Evolutionary conservation across 30 jellyfish, hydroid and myxozoan species (phyloP), one percentile per base, ranked within the genome.

Genomic region (Chironex yamaguchii): DNA sequence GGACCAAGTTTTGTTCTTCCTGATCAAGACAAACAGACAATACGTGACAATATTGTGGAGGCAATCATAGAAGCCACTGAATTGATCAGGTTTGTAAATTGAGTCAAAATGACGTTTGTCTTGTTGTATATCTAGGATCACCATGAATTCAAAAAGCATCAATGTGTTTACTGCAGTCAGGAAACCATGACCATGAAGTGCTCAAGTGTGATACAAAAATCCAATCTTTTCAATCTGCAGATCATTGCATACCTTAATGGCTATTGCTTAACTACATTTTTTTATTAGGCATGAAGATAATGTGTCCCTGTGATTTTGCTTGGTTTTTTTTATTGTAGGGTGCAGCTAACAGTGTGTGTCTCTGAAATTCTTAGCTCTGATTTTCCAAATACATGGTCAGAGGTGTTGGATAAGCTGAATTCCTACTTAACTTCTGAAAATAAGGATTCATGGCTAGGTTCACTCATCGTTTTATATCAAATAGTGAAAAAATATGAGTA

Each of bases 381-480:
- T 67, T 93, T 93, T 49, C 98, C 98, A 4, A 96, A 88, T 69
- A 82, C 88, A 21, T 93, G 98, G 98, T 94, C 96, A 28, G 94
- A 89, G 58, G 66, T 93, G 67, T 64, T 92, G 36, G 92, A 90
- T 21, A 82, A 88, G 48, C 17, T 93, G n/a, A 89, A 88, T 30
- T 52, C 85, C 6, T 93, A 87, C 89, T 49, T 93, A 28, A 76
- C 98, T 33, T 82, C 98, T 11, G 98, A 88, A 2, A 69, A 65
- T 58, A 90, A 79, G 22, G 71, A 91, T 13, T 81, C 96, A 4
- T 88, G 96, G 97, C 85, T 93, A 0, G 98, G 98, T 24, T 90
- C 97, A 9, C 29, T 93, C 68, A 92, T 83, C 2, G 98, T 93
- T 12, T 51, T 93, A 31, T 90, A 85, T 42, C 97, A 93, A 88